These are phyloP conservation scores for Phycodurus eques DNA, from an alignment of 2,113 vertebrate genomes.

Conservation along the genomic window DNA sequence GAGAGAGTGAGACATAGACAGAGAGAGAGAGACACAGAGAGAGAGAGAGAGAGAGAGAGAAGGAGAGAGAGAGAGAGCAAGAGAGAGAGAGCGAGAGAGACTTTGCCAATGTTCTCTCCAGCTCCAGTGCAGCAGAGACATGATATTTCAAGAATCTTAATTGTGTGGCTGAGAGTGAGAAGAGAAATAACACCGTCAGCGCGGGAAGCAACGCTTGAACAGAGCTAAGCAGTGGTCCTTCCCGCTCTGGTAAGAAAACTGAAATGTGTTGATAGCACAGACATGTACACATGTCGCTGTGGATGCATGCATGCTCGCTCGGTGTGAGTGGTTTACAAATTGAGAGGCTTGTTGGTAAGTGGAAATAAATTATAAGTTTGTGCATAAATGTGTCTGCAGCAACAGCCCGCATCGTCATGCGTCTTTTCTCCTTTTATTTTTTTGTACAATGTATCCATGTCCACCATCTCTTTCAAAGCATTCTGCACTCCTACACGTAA, in stretches of 20 bases:
- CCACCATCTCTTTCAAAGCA: constrained; percentile 30
- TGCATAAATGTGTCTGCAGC: constrained; percentile 24
- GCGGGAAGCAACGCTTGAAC: constrained; percentile 20
- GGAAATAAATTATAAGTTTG: constrained; percentile 19
- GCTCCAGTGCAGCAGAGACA: constrained; percentile 45
- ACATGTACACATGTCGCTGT: constrained; percentile 24
- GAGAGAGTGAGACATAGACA: not conserved
- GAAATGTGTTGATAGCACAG: constrained; percentile 22
- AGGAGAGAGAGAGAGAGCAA: constrained; percentile 4
- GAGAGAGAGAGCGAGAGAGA: constrained; percentile 33
- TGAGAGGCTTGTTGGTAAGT: constrained; percentile 4
- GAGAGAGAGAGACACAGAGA: not conserved
- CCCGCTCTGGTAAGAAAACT: constrained; percentile 53
- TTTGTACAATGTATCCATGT: constrained; percentile 24
- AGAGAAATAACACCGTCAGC: constrained; percentile 8
- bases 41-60: constrained; percentile 36
- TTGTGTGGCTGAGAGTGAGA: constrained; percentile 30
- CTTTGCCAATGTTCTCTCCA: constrained; percentile 45
- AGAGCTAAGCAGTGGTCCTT: constrained; percentile 41
- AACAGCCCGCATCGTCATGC: constrained; percentile 25
- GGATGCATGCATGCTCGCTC: constrained; percentile 9
- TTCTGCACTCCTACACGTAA: constrained; percentile 27
- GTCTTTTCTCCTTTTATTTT: not conserved
- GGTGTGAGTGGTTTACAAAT: constrained; percentile 15
- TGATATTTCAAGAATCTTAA: constrained; percentile 54